Conservation (phyloP, 2,113 vertebrate genomes). For the Siphamia tubifer region DNA sequence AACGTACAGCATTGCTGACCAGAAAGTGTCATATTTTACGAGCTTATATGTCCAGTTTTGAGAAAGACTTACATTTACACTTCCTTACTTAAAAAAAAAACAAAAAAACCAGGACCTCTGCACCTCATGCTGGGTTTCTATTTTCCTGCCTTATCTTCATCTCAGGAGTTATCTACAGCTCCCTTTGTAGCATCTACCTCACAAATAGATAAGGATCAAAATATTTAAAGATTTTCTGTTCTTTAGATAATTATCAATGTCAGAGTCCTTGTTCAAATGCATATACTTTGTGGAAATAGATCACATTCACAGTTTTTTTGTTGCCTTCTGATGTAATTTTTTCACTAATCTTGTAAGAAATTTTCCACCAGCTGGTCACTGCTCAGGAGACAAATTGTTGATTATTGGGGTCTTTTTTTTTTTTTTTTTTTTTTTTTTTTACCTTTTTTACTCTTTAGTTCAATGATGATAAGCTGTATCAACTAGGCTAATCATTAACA, state of each 20-base stretch:
- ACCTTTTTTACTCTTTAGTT: slow-evolving; percentile 28
- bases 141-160: slow-evolving; percentile 28
- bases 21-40: too few relatives aligned
- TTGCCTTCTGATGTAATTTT: background rate
- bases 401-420: background rate
- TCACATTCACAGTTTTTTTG: background rate
- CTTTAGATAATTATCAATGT: slow-evolving; percentile 13
- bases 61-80: background rate
- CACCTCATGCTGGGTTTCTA: slow-evolving; percentile 12
- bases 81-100: background rate
- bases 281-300: background rate
- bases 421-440: slow-evolving; percentile 23
- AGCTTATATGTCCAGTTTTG: background rate
- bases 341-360: background rate
- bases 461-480: slow-evolving; percentile 36
- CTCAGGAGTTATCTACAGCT: slow-evolving; percentile 49
- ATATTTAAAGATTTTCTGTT: slow-evolving; percentile 50
- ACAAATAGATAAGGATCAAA: slow-evolving; percentile 51
- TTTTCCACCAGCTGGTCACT: background rate
- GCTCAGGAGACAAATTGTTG: background rate
- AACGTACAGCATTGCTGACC: too few relatives aligned
- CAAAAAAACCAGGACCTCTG: too few relatives aligned
- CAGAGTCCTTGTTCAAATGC: background rate
- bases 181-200: slow-evolving; percentile 26
- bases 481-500: slow-evolving; percentile 67